These are phyloP conservation scores for Drosophila kanekoi DNA, from an alignment of 2,888 invertebrate species.

Conservation along the genomic window DNA sequence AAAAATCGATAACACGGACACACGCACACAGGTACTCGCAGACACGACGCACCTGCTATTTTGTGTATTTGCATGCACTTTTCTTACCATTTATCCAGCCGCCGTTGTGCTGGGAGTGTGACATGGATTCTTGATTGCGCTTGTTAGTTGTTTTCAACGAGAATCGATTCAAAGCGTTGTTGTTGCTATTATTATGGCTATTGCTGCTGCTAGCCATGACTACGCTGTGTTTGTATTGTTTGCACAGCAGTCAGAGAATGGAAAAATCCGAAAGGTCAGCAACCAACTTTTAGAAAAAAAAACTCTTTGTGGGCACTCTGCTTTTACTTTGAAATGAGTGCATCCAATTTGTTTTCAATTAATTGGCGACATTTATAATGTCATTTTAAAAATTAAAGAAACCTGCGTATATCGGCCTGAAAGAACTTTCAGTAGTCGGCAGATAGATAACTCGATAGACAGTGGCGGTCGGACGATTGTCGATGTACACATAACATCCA, in stretches of 20 bases:
- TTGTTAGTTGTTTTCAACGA: slow-evolving; percentile 87
- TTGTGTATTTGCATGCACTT: slow-evolving; percentile 19
- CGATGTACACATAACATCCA: slow-evolving; percentile 24
- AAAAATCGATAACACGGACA: slow-evolving; percentile 69
- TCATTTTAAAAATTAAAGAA: slow-evolving; percentile 18
- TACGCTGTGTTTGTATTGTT: slow-evolving; percentile 31
- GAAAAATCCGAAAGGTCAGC: slow-evolving; percentile 8
- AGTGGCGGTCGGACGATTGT: slow-evolving; percentile 38
- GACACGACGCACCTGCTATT: slow-evolving; percentile 29
- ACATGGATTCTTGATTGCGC: slow-evolving; percentile 91
- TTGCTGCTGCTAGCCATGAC: slow-evolving; percentile 60
- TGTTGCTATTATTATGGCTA: slow-evolving; percentile 43
- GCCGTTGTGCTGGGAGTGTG: slow-evolving; percentile 92
- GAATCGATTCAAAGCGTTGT: slow-evolving; percentile 76
- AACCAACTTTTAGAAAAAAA: slow-evolving; percentile 1
- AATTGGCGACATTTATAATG: slow-evolving; percentile 13
- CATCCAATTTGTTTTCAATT: slow-evolving; percentile 24
- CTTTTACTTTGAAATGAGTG: slow-evolving; percentile 10
- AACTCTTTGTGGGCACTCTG: background rate
- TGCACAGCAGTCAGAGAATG: slow-evolving; percentile 24
- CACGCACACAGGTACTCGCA: slow-evolving; percentile 13
- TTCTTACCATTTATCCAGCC: slow-evolving; percentile 94
- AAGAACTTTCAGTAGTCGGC: slow-evolving; percentile 12
- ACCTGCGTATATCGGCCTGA: slow-evolving; percentile 14
- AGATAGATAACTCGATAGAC: slow-evolving; percentile 19